Evolutionary conservation across 2,113 vertebrate species (phyloP), one percentile per base, ranked within the genome.

Genomic region (Motacilla alba): DNA sequence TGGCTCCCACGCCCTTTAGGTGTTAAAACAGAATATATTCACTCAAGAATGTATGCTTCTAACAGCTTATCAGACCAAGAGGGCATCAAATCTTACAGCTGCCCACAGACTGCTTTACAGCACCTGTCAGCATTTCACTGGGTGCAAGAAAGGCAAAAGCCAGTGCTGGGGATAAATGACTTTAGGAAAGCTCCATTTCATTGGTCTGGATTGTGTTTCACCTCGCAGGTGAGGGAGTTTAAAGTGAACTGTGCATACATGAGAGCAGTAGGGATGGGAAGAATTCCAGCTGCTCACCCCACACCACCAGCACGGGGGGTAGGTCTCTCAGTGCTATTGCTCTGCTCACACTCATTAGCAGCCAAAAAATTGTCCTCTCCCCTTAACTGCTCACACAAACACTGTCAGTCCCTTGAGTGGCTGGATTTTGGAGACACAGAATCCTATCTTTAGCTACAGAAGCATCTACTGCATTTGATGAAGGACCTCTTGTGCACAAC

Each of bases 81-180:
- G 39, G 13, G 6, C 27, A 79, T 3, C 8, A 12, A 39, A 18
- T 9, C 35, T 55, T 7, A 41, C 7, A 21, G 15, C 2, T 37
- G 19, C 24, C 46, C 92, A 33, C 30, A 21, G 21, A 5, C 2
- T 33, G 30, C 11, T 85, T 49, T 44, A 59, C 39, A 58, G n/a
- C 14, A 3, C 0, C 35, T 35, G 1, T 3, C 35, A 66, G 2
- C 2, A 0, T 44, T 64, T 69, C 27, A 47, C 73, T 22, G 7
- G 13, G 19, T 5, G 10, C 10, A 44, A 49, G 8, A 6, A 20
- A 64, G 21, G 33, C 1, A 59, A 89, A 84, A 12, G 5, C 16
- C 21, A 20, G 11, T 2, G 7, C 0, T 43, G 13, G 31, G 19
- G 5, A 46, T 20, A 8, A 10, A 37, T 7, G 4, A 10, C 15